These are phyloP conservation scores for Chrysoperla carnea DNA, from an alignment of 1,140 invertebrate species.

Conservation along the genomic window DNA sequence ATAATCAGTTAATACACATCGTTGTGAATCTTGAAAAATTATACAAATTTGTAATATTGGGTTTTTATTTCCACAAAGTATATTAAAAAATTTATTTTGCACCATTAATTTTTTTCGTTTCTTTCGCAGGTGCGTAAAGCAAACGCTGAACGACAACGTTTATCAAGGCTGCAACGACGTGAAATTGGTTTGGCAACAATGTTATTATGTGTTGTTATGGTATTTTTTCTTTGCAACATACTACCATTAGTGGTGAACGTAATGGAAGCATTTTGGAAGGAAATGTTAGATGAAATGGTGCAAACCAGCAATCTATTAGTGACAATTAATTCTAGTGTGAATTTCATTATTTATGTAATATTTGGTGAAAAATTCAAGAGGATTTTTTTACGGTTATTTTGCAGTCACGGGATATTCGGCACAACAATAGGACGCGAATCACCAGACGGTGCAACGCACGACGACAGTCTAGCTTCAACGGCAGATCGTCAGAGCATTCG, in stretches of 20 bases:
- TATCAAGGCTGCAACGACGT: conserved; percentile 62
- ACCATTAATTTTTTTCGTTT: neutral
- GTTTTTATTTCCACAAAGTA: too few species aligned
- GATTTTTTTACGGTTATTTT: conserved; percentile 75
- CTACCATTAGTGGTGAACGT: conserved; percentile 79
- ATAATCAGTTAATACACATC: too few species aligned
- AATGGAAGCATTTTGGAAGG: conserved; percentile 57
- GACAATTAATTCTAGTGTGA: conserved; percentile 90
- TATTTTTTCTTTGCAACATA: conserved; percentile 89
- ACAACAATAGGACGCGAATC: conserved; percentile 38
- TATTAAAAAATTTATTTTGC: too few species aligned
- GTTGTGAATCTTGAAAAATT: too few species aligned
- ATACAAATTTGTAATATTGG: too few species aligned
- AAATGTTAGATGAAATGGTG: conserved; percentile 54
- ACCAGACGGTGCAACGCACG: conserved; percentile 54
- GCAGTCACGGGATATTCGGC: conserved; percentile 35
- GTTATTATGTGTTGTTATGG: conserved; percentile 83
- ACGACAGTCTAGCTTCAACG: conserved; percentile 64
- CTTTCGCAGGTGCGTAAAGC: conserved; percentile 56
- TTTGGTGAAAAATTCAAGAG: conserved; percentile 93
- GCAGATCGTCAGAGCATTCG: conserved; percentile 47
- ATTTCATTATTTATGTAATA: conserved; percentile 94
- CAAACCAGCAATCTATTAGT: conserved; percentile 83
- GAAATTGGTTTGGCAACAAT: conserved; percentile 86
- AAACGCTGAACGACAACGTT: conserved; percentile 60